These are phyloP conservation scores for Pantherophis alleghaniensis DNA, from an alignment of 2,797 vertebrate genomes.

Conservation along the genomic window DNA sequence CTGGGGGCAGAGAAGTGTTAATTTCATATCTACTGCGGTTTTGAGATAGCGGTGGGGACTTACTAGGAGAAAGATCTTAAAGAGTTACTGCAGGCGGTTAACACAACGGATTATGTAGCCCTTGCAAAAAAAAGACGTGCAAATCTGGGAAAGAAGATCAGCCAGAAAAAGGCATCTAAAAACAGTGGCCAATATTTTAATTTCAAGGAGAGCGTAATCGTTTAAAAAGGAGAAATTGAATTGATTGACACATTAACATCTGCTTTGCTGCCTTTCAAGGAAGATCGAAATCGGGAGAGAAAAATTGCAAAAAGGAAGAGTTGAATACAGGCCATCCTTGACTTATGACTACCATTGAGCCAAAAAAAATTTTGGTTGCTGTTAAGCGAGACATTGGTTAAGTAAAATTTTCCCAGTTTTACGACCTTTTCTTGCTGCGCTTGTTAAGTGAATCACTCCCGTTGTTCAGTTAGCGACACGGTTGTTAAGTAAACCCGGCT, in stretches of 20 bases:
- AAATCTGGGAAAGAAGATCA: neutral
- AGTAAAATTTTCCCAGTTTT: too few species aligned
- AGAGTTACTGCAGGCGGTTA: neutral
- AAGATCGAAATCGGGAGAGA: neutral
- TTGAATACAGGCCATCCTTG: too few species aligned
- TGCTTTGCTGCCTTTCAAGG: neutral
- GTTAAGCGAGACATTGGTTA: too few species aligned
- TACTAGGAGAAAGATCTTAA: neutral
- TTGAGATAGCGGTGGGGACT: neutral
- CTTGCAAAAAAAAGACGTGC: neutral
- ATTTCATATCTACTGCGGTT: neutral
- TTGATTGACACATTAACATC: neutral
- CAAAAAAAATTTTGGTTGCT: too few species aligned
- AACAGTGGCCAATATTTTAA: neutral
- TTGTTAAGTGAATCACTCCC: too few species aligned
- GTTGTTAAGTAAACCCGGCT: too few species aligned
- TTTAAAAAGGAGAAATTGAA: neutral
- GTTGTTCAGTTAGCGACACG: too few species aligned
- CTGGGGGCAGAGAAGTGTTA: neutral
- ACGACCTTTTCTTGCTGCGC: too few species aligned
- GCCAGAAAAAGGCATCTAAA: neutral
- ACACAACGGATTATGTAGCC: neutral
- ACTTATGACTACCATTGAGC: too few species aligned
- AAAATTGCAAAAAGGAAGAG: neutral
- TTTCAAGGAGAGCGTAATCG: neutral